Conservation (phyloP, 2,797 vertebrate genomes). For the Pyrrhura leucotis region DNA sequence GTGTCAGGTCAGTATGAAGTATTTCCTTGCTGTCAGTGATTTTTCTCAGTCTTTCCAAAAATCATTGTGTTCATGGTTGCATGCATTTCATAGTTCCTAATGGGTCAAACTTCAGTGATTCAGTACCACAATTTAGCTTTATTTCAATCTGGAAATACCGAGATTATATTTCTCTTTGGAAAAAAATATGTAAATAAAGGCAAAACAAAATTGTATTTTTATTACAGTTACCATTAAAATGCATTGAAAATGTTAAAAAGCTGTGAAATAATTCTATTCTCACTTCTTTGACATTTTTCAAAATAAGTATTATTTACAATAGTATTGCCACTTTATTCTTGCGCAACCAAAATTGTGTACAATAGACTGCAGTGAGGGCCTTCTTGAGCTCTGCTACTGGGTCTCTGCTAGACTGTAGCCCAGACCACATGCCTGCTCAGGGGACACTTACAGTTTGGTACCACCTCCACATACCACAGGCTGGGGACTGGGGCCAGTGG, state of each 20-base stretch:
- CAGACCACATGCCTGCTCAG: background rate
- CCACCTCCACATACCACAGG: background rate
- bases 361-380: background rate
- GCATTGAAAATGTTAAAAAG: background rate
- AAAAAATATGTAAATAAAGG: background rate
- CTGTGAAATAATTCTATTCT: background rate
- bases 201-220: rapidly evolving
- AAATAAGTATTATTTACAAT: background rate
- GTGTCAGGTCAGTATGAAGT: background rate
- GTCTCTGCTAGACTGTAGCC: background rate
- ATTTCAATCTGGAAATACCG: background rate
- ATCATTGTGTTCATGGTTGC: background rate
- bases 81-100: background rate
- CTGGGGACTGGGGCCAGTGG: rapidly evolving
- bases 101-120: background rate
- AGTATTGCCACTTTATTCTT: background rate
- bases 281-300: background rate
- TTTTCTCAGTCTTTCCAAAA: background rate
- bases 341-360: background rate
- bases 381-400: background rate
- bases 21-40: background rate
- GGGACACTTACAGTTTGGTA: background rate
- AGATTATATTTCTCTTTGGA: background rate
- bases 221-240: background rate
- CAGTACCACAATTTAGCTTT: background rate